Evolutionary conservation across 2,888 invertebrate species (phyloP), one percentile per base, ranked within the genome.

Genomic region (Macropis europaea): DNA sequence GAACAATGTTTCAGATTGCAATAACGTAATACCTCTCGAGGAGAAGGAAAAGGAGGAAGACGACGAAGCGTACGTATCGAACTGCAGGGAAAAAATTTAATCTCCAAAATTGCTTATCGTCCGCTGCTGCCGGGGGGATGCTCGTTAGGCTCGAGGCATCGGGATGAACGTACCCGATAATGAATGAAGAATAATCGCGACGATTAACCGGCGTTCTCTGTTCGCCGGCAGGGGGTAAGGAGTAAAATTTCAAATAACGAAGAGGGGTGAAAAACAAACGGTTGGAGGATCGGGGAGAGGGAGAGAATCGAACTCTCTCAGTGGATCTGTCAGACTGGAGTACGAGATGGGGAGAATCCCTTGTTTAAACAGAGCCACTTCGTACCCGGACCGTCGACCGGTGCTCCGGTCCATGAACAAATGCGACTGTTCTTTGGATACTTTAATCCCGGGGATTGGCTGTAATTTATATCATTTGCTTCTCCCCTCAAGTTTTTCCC

Each of bases 361-460:
- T 82, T 79, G 82, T 77, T 83, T 83, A 83, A 83, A 82, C 83
- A 76, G 67, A 76, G 77, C 54, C 76, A 84, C 75, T 83, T 84
- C 75, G 84, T 81, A 77, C 77, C 73, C 53, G 48, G 74, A 63
- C 71, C 76, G 71, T 67, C 77, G 71, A 78, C 62, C 79, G 76
- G 73, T 75, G 82, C 83, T 86, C 81, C 80, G 82, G 77, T 77
- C 83, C 79, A 77, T 77, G 84, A 84, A 86, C 85, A 86, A 86
- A 85, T 84, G 84, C 81, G 82, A 83, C 81, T 81, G 73, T 74
- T 83, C 83, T 76, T 80, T 77, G 83, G 85, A 86, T 86, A 84
- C 86, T 86, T 86, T 86, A 86, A 85, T 86, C 85, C 86, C 68
- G 57, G 73, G 84, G 79, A 85, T 82, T 81, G 81, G 63, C 75